Base-by-base conservation (phyloP, 2,888 invertebrate genomes). In the Mylabris sibirica region DNA sequence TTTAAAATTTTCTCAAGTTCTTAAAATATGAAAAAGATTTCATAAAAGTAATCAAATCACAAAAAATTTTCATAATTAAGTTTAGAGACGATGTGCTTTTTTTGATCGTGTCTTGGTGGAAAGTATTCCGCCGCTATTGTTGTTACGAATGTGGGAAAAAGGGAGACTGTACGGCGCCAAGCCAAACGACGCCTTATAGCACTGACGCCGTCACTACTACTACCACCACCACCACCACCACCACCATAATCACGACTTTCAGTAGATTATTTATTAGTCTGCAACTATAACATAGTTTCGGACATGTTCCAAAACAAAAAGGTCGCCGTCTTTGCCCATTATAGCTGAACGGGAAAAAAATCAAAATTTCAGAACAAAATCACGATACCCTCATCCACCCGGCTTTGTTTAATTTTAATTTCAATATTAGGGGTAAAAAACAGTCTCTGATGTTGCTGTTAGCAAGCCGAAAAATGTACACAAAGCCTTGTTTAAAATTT, bases 201-300 rank as follows among this genome's bases (percentile, higher is more conserved):
- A 30, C 30, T 30, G 49, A 49, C 49, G 49, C 20, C 9, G 26
- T 2, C 57, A 30, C 30, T 30, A 30, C 30, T 8, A n/a, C n/a
- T n/a, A n/a, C n/a, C n/a, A n/a, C n/a, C n/a, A n/a, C 30, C 30
- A 30, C 30, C 30, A 49, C 49, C 49, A 30, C 30, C 30, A 11
- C 20, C 49, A 20, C 20, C 9, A 14, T 5, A 24, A 24, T 57
- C 57, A 22, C 14, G 57, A 53, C 22, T 53, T 53, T 53, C 53
- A 53, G 4, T 24, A 26, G 14, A 57, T 57, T 57, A 57, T 57
- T 57, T 57, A 57, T 57, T 57, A 57, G 24, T 20, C 49, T 49
- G 49, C 6, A 57, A 57, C 57, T 57, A 57, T 30, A 30, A 30
- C 57, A 57, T 57, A 57, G 57, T 57, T 57, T 57, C 24, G 26